Conservation (phyloP, 2,113 vertebrate species). For the Centropus bengalensis region DNA sequence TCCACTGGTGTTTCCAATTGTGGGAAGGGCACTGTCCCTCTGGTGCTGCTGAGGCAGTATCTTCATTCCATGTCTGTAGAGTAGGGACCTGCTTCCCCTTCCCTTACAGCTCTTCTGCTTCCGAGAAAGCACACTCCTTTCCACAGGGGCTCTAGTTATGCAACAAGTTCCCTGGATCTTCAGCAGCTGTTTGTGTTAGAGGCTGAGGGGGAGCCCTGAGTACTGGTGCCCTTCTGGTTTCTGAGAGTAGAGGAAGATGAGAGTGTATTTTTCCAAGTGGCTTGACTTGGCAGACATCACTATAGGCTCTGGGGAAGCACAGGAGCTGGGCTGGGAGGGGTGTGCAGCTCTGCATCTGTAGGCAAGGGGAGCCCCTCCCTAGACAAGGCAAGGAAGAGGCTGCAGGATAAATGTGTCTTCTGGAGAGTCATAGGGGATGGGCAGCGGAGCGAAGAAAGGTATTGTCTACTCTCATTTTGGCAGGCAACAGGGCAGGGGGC, state of each 20-base stretch:
- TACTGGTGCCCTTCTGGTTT: background rate
- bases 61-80: background rate
- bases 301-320: background rate
- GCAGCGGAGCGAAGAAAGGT: background rate
- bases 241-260: background rate
- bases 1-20: background rate
- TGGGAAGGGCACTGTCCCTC: background rate
- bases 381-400: background rate
- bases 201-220: background rate
- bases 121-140: background rate
- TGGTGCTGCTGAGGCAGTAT: background rate
- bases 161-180: background rate
- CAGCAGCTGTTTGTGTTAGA: background rate
- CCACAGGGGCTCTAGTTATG: background rate
- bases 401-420: background rate
- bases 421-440: background rate
- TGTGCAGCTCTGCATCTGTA: background rate
- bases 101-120: constrained; percentile 10
- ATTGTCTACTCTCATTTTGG: background rate
- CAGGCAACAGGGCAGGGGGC: background rate
- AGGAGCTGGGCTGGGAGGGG: background rate
- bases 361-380: background rate
- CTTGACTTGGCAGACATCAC: background rate
- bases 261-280: background rate
- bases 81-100: background rate